These are phyloP conservation scores for Globodera rostochiensis DNA, from an alignment of 1,140 invertebrate species.

Conservation along the genomic window DNA sequence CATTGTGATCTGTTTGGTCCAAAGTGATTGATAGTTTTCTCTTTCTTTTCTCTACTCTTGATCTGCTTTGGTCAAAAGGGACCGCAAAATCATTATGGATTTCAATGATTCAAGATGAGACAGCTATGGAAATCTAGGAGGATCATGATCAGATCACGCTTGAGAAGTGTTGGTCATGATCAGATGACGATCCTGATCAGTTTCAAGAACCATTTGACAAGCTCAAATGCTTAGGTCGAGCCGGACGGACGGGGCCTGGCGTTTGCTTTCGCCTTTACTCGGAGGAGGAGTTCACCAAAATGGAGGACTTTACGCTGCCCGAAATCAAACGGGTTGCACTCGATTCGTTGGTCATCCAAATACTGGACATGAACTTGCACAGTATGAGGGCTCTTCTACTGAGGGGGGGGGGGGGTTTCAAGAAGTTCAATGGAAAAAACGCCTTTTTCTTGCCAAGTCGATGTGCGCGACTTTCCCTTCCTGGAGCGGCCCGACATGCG, in stretches of 20 bases:
- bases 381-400: constrained; percentile 66
- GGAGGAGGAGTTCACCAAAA: constrained; percentile 79
- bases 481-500: constrained; percentile 80
- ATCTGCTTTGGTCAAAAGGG: no score
- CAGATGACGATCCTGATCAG: no score
- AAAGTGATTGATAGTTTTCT: no score
- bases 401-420: constrained; percentile 23
- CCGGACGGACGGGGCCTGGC: constrained; percentile 73
- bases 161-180: no score
- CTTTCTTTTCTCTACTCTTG: no score
- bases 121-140: no score
- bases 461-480: constrained; percentile 79
- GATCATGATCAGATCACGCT: no score
- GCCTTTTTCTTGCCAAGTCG: constrained; percentile 47
- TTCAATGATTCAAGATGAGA: no score
- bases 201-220: no score
- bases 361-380: constrained; percentile 89
- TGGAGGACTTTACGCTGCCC: constrained; percentile 80
- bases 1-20: no score
- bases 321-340: constrained; percentile 89
- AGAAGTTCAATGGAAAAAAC: constrained; percentile 15
- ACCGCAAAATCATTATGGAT: no score
- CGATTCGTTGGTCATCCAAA: constrained; percentile 86
- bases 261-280: constrained; percentile 78
- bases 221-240: constrained; percentile 69